Base-by-base conservation (phyloP, 1,140 invertebrate genomes). In the Aphidius ervi region DNA sequence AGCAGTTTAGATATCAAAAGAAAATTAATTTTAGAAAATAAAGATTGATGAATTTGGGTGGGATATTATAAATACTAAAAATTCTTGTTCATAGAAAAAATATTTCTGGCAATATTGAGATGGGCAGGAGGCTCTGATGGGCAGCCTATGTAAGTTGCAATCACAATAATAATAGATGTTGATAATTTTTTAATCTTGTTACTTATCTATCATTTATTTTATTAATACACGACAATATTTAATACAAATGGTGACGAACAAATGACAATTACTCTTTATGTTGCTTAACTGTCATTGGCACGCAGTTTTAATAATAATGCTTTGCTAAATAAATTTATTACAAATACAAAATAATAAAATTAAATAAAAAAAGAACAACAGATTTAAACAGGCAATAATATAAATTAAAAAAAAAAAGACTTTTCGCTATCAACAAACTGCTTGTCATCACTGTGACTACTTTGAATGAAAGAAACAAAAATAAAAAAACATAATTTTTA, bases 51-150 rank as follows among this genome's bases (percentile, higher is more conserved):
- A 54, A 62, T 68, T 68, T 61, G 57, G 59, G 59, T 50, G 56
- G 57, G 53, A 46, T 59, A 60, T 59, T 59, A 59, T 52, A 62
- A 45, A 62, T 59, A n/a, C 58, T 58, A 52, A 49, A 52, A 63
- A 56, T 74, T 75, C 72, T 74, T 69, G 74, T 74, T 61, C 69
- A 72, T 76, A 75, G 74, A 76, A 68, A 73, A 74, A 64, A 74
- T 74, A 69, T 76, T 68, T 73, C 68, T 74, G 70, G 68, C 71
- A 65, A 63, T 75, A 73, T 71, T 75, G 73, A 75, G 67, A 67
- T 31, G 67, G 65, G 58, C 69, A 56, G 63, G 70, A 67, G 74
- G 63, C 65, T 67, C 69, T 74, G 73, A 74, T 70, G 72, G 67
- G 65, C 68, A 68, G 63, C 65, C 67, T 65, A 74, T 69, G 74